Conservation (phyloP, 2,113 vertebrate genomes). For the Pterocles orientalis region DNA sequence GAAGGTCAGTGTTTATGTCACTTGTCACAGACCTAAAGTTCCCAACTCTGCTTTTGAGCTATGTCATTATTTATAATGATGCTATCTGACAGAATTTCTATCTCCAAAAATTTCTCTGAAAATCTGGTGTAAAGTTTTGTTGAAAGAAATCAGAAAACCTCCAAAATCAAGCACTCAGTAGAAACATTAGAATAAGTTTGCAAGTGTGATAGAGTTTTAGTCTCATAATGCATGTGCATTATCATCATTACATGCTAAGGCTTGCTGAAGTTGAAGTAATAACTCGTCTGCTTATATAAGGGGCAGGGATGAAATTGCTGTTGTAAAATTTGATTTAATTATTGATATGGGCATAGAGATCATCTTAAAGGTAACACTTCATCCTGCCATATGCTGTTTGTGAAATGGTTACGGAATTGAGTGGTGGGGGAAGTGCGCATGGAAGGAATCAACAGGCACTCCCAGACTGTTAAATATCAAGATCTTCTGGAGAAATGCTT, state of each 20-base stretch:
- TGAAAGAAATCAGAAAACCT: background rate
- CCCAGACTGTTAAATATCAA: background rate
- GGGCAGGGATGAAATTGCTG: background rate
- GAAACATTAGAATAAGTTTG: background rate
- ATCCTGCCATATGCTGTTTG: background rate
- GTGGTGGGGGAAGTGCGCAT: background rate
- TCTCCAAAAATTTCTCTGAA: background rate
- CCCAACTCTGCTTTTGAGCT: background rate
- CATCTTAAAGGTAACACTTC: background rate
- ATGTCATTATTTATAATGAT: background rate
- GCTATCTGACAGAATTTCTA: background rate
- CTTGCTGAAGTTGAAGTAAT: background rate
- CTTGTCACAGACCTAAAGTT: background rate
- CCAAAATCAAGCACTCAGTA: background rate
- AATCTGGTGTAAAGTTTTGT: background rate
- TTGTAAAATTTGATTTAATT: slow-evolving; percentile 12
- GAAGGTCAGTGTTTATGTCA: background rate
- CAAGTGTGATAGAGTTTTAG: background rate
- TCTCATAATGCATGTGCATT: background rate
- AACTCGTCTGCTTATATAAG: background rate
- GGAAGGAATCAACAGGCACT: background rate
- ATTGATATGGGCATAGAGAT: background rate
- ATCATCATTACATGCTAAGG: background rate
- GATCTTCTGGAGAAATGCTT: background rate
- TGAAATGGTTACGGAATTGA: background rate